Conservation (phyloP, 2,113 vertebrate species). For the Hipposideros armiger region DNA sequence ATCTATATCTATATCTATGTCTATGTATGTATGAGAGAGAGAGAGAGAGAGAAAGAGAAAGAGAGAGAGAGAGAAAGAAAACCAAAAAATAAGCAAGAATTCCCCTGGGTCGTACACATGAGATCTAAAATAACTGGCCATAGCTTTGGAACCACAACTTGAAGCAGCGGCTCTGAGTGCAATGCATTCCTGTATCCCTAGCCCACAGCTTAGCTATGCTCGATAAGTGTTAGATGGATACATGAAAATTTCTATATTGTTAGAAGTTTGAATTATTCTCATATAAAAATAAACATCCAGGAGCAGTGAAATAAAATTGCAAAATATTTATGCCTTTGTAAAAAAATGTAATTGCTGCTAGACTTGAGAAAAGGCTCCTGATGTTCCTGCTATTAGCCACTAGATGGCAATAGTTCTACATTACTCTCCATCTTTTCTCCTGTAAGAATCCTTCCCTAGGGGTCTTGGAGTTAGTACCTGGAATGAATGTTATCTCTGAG, state of each 20-base stretch:
- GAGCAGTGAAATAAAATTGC: conserved; percentile 43
- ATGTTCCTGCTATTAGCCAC: neutral
- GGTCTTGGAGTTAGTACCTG: conserved; percentile 5
- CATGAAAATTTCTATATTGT: conserved; percentile 20
- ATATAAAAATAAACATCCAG: neutral
- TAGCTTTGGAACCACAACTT: neutral
- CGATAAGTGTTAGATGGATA: neutral
- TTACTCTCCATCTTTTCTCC: neutral
- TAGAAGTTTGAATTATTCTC: neutral
- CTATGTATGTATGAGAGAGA: neutral
- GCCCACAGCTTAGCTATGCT: neutral
- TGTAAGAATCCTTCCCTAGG: neutral
- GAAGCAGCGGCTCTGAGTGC: neutral
- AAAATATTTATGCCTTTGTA: neutral
- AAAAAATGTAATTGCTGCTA: neutral
- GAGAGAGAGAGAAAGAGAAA: neutral
- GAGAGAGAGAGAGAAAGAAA: neutral
- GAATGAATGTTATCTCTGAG: conserved; percentile 60
- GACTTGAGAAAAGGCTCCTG: neutral
- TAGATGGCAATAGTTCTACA: conserved; percentile 78
- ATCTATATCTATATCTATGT: too few species aligned
- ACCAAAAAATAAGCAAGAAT: neutral
- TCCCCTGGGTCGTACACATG: neutral
- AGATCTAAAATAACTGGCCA: neutral
- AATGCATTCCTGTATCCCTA: neutral